Percentiles rank a stretch among this genome's conserved stretches.
These are phyloP conservation scores for Oreochromis spilurus DNA, from an alignment of 2,113 vertebrate genomes.

Conservation along the genomic window DNA sequence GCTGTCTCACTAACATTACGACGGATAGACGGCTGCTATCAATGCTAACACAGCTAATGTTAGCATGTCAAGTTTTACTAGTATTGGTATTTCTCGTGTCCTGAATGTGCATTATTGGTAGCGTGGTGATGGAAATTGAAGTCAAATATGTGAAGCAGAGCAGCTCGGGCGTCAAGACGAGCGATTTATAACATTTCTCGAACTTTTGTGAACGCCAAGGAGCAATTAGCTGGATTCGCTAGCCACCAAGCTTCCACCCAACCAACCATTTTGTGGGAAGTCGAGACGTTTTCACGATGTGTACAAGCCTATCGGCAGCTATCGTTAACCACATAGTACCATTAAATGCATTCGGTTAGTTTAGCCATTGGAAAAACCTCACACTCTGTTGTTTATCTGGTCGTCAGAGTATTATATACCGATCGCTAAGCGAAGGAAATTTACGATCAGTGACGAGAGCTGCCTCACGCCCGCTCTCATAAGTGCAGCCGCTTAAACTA, in stretches of 20 bases:
- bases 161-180: neutral
- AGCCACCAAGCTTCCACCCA: constrained; percentile 56
- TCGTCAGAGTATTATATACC: neutral
- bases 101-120: neutral
- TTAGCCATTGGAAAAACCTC: neutral
- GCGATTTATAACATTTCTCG: neutral
- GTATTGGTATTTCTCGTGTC: neutral
- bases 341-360: neutral
- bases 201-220: constrained; percentile 34
- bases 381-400: neutral
- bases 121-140: neutral
- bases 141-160: neutral
- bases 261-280: constrained; percentile 68
- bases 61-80: constrained; percentile 27
- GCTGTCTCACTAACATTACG: neutral
- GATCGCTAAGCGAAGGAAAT: neutral
- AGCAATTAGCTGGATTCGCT: constrained; percentile 23
- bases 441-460: neutral
- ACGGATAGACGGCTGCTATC: constrained; percentile 2
- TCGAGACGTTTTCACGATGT: constrained; percentile 57
- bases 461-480: neutral
- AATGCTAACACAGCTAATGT: constrained; percentile 40
- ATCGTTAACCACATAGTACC: neutral
- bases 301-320: constrained; percentile 21
- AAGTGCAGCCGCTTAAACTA: neutral